Evolutionary conservation across 2,888 invertebrate genomes (phyloP), one percentile per base, ranked within the genome.

Genomic region (Ypsolopha sequella): DNA sequence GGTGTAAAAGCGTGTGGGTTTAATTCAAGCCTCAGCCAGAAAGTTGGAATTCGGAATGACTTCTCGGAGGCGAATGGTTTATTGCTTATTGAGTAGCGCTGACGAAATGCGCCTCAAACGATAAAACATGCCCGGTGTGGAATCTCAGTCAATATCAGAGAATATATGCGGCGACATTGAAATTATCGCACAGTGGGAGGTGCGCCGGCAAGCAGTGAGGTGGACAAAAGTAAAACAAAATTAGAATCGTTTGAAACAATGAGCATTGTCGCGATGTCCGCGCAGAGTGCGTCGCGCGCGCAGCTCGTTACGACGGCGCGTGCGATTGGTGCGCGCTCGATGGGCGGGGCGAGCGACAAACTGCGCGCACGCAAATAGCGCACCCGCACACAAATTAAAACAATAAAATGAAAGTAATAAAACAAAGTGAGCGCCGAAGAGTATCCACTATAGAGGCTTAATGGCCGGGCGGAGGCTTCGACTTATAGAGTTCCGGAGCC

Each of bases 361-460:
- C 80, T 79, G 85, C 85, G 85, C 84, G 73, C 82, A 85, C 85
- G 85, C 85, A 85, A 84, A 82, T 84, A 82, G 80, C 84, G 79
- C 82, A 80, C 77, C 80, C 79, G 77, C 76, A 77, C 84, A 80
- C 82, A 79, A 85, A 86, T 85, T 85, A 86, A 86, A 86, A 85
- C 85, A 85, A 85, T 85, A 84, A 85, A 84, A 84, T 81, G 73
- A 80, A 80, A 78, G 74, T 81, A 81, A 84, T 84, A 84, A 85
- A 85, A 86, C 81, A 80, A 84, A 77, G 73, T 76, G 71, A 78
- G 72, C 73, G 70, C 69, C 72, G 69, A 76, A 77, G 75, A 75
- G 74, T 73, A 73, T 24, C 73, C 74, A 77, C 78, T 79, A 82
- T 81, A 76, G 80, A 72, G 71, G 63, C 76, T 80, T 82, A 84